Conservation (phyloP, 2,797 vertebrate genomes). For the Falco peregrinus region DNA sequence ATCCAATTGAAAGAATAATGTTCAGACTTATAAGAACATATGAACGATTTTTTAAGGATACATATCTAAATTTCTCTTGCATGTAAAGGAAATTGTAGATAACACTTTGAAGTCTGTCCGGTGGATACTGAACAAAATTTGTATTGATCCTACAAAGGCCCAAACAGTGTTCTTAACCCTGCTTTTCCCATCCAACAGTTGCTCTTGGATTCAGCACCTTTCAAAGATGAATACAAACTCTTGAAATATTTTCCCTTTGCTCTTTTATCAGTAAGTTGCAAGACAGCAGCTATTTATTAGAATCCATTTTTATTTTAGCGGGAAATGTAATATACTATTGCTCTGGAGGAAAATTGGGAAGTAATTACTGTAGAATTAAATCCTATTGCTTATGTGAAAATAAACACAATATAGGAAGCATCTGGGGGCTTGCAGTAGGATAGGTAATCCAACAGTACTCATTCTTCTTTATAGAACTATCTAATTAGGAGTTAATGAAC, state of each 20-base stretch:
- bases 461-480: slow-evolving; percentile 30
- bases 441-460: neutral
- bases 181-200: neutral
- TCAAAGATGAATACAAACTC: neutral
- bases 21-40: neutral
- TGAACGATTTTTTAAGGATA: neutral
- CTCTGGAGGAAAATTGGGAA: slow-evolving; percentile 8
- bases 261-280: slow-evolving; percentile 5
- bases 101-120: neutral
- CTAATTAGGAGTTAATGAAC: slow-evolving; percentile 52
- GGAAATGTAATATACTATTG: neutral
- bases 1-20: neutral
- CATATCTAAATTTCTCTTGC: neutral
- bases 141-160: neutral
- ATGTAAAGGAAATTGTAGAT: neutral
- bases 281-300: neutral
- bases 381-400: slow-evolving; percentile 25
- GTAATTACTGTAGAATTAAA: slow-evolving; percentile 54
- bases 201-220: neutral
- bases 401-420: neutral
- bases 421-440: slow-evolving; percentile 3
- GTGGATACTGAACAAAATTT: neutral
- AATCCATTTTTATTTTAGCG: slow-evolving; percentile 13
- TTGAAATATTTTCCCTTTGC: neutral
- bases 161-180: neutral